Base-by-base conservation (phyloP, 2,888 invertebrate species). In the Hypomecis atomaria region DNA sequence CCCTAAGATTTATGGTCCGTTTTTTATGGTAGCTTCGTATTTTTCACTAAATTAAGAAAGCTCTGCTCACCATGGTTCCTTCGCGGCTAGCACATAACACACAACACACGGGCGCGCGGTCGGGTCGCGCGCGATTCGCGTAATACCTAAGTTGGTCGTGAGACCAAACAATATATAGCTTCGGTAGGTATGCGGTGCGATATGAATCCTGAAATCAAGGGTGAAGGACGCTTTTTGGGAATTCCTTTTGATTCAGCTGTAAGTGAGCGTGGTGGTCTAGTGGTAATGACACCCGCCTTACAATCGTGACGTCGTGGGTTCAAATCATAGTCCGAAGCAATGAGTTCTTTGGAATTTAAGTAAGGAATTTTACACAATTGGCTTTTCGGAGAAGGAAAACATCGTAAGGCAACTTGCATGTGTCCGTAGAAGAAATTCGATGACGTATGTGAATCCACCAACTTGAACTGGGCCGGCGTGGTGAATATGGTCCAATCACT, bases 111-210 rank as follows among this genome's bases (percentile, higher is more conserved):
- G 76, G 76, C 82, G 81, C 78, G 79, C 72, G 71, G 63, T 68
- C 68, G 68, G 42, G 62, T 66, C 70, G 78, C 78, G 77, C 77
- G 79, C 80, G 72, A 73, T 60, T 61, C 73, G 69, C 80, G 78
- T 73, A 78, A 82, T 81, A 83, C 77, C 79, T 73, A 69, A 60
- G 74, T 70, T 62, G 62, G 71, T 66, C 71, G 62, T 65, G 45
- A 43, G 65, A 75, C 66, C 74, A 73, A 75, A 72, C 72, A 76
- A 82, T 86, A 84, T 85, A 85, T 84, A 86, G 78, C 73, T 67
- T 78, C 77, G 75, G 59, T 60, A 38, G 8, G 55, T 54, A 48
- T 52, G 47, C 42, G 8, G 55, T 54, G 52, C 56, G 47, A 52
- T 62, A 62, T 62, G 56, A 50, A 59, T 65, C 65, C 65, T 65